These are phyloP conservation scores for Stylophora pistillata DNA, from an alignment of 64 coral and sea anemone species.

Conservation along the genomic window DNA sequence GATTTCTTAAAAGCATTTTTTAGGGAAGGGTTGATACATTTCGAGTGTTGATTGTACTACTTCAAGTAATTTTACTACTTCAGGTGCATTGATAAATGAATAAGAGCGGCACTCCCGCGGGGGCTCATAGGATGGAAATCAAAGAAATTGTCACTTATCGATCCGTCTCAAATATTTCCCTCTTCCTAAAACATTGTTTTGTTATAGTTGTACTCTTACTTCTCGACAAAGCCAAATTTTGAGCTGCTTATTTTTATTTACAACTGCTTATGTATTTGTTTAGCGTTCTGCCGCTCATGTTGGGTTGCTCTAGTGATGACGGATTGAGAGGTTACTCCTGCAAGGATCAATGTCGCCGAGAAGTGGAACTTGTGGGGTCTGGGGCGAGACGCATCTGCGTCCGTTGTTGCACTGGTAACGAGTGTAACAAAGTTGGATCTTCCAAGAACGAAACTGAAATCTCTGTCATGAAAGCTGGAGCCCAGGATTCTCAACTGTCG, in stretches of 20 bases:
- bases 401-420: conserved; percentile 46
- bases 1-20: too few species aligned
- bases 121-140: too few species aligned
- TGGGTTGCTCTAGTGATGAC: conserved; percentile 24
- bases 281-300: conserved; percentile 16
- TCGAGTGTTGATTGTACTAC: too few species aligned
- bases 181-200: too few species aligned
- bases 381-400: conserved; percentile 19
- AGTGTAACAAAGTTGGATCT: conserved; percentile 22
- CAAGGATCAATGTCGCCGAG: background rate
- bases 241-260: background rate
- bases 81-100: too few species aligned
- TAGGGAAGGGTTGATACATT: too few species aligned
- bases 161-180: too few species aligned
- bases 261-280: background rate
- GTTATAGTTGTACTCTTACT: too few species aligned
- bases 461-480: background rate
- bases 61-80: too few species aligned
- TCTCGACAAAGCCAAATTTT: too few species aligned
- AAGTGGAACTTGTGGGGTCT: conserved; percentile 23
- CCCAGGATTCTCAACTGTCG: background rate
- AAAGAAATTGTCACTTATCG: too few species aligned
- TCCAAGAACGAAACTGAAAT: conserved; percentile 11
- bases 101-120: too few species aligned
- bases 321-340: conserved; percentile 27